These are phyloP conservation scores for Drosophila pruinosa DNA, from an alignment of 1,140 invertebrate species.

Conservation along the genomic window DNA sequence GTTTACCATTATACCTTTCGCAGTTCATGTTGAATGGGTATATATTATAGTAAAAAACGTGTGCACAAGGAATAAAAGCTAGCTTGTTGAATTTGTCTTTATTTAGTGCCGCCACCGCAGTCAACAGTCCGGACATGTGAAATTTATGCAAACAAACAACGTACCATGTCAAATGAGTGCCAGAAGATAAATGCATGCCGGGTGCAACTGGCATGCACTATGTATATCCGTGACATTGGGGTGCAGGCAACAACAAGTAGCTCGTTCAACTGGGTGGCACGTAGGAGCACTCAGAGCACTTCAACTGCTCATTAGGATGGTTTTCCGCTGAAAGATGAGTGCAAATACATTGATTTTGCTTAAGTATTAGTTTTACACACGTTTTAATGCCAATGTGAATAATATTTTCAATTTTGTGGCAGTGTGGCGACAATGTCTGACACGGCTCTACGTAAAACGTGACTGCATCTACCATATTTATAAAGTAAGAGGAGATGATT, in stretches of 20 bases:
- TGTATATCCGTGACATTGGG: constrained; percentile 23
- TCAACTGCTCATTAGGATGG: constrained; percentile 55
- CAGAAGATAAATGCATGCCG: constrained; percentile 42
- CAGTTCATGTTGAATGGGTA: too few species aligned
- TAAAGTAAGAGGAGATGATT: not conserved
- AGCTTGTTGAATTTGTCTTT: constrained; percentile 35
- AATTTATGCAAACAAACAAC: constrained; percentile 64
- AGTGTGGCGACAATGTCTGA: not conserved
- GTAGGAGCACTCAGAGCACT: constrained; percentile 18
- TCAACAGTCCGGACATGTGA: constrained; percentile 23
- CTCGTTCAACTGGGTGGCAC: constrained; percentile 15
- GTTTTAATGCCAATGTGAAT: not conserved
- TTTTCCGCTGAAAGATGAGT: constrained; percentile 6
- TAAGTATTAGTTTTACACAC: not conserved
- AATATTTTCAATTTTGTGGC: not conserved
- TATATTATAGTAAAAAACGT: constrained; percentile 21
- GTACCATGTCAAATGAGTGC: constrained; percentile 52
- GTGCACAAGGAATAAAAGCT: not conserved
- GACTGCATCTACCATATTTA: not conserved
- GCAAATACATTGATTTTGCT: constrained; percentile 8
- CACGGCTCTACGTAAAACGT: not conserved
- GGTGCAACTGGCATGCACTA: constrained; percentile 17
- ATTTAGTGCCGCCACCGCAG: not conserved
- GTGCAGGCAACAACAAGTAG: constrained; percentile 52
- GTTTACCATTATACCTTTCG: too few species aligned